Evolutionary conservation across 2,888 invertebrate species (phyloP).

Genomic region (Cephalotes varians): DNA sequence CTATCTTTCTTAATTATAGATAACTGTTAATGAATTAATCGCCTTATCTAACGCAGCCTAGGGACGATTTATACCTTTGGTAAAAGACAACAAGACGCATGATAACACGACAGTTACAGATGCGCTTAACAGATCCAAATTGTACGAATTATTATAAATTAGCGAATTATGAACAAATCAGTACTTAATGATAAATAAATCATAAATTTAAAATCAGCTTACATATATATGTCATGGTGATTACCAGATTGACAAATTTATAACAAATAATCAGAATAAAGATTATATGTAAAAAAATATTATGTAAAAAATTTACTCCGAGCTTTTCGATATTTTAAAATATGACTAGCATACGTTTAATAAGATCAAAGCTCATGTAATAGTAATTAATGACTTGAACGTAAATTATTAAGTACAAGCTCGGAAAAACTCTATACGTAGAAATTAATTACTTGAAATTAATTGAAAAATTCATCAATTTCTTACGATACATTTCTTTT

Average conservation of each 20-base stretch:
- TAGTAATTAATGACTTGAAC: constrained; percentile 15
- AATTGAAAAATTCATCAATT: neutral
- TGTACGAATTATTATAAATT: constrained; percentile 20
- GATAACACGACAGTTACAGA: constrained; percentile 39
- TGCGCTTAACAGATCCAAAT: constrained; percentile 10
- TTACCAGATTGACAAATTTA: neutral
- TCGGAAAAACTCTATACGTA: constrained; percentile 12
- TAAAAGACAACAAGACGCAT: constrained; percentile 50
- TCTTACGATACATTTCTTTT: neutral
- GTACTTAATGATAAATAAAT: constrained; percentile 31
- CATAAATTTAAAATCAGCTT: constrained; percentile 36
- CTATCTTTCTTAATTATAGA: constrained; percentile 30
- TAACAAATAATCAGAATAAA: constrained; percentile 20
- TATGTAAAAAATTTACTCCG: constrained; percentile 14
- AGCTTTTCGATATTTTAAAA: neutral
- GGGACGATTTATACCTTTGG: constrained; percentile 60
- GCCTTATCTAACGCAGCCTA: constrained; percentile 53
- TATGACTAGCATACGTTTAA: constrained; percentile 21
- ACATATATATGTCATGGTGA: constrained; percentile 26
- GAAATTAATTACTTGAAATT: constrained; percentile 4
- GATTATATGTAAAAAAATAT: constrained; percentile 1
- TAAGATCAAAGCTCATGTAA: constrained; percentile 22
- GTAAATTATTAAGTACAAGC: constrained; percentile 27
- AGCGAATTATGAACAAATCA: neutral
- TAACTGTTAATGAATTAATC: constrained; percentile 13